These are phyloP conservation scores for Mesorhabditis belari DNA, from an alignment of 2,888 invertebrate genomes.

Conservation along the genomic window DNA sequence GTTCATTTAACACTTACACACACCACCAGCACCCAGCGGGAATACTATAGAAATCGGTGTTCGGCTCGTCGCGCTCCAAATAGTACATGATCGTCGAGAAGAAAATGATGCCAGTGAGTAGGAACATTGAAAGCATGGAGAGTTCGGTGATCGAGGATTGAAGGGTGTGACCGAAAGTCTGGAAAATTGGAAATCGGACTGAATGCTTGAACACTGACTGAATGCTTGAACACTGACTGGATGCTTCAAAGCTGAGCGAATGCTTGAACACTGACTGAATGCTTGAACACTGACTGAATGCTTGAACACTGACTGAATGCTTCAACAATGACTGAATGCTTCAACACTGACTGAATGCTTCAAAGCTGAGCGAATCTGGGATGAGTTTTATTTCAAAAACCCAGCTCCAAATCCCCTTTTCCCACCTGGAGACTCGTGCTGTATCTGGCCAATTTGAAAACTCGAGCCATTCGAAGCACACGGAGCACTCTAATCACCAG, in stretches of 20 bases:
- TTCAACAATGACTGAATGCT: too few species aligned
- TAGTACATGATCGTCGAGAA: conserved; percentile 51
- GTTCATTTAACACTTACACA: conserved; percentile 32
- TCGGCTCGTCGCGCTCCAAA: conserved; percentile 48
- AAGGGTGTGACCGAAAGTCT: conserved; percentile 51
- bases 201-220: too few species aligned
- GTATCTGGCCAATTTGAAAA: conserved; percentile 51
- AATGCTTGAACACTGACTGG: too few species aligned
- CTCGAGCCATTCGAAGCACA: conserved; percentile 49
- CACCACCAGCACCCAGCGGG: conserved; percentile 53
- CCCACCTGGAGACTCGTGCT: conserved; percentile 44
- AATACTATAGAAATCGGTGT: conserved; percentile 48
- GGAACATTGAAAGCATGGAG: conserved; percentile 49
- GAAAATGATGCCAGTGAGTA: conserved; percentile 51
- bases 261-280: too few species aligned
- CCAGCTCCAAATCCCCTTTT: neutral
- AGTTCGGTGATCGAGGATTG: conserved; percentile 44
- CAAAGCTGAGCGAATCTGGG: neutral
- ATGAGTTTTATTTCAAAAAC: neutral
- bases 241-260: neutral
- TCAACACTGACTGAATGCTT: neutral
- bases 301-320: too few species aligned
- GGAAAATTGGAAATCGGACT: conserved; percentile 2
- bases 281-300: too few species aligned
- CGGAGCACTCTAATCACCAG: conserved; percentile 50